Conservation (phyloP, 2,888 invertebrate species). For the Yponomeuta sedellus region DNA sequence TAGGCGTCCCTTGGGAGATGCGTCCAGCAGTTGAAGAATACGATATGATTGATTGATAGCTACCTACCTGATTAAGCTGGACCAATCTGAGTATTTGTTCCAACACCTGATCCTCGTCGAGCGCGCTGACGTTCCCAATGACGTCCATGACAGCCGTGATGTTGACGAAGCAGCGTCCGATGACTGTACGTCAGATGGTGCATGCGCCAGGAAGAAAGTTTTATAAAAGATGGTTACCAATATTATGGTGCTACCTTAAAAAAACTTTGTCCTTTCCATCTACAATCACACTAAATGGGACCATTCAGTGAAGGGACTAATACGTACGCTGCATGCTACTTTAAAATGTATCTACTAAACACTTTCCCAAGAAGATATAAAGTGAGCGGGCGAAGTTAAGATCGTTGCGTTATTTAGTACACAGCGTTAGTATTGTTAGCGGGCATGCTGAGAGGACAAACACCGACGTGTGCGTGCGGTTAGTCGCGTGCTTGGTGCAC, state of each 20-base stretch:
- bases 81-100: slow-evolving; percentile 44
- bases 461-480: not conserved
- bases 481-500: slow-evolving; percentile 20
- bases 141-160: slow-evolving; percentile 37
- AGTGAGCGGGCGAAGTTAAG: not conserved
- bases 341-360: not conserved
- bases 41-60: not conserved
- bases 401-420: not conserved
- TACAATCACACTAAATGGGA: too few species aligned
- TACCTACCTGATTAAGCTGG: slow-evolving; percentile 25
- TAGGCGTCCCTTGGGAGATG: too few species aligned
- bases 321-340: too few species aligned
- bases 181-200: slow-evolving; percentile 39
- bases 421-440: slow-evolving; percentile 9
- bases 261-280: too few species aligned
- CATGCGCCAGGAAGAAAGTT: not conserved
- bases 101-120: slow-evolving; percentile 37
- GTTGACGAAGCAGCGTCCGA: slow-evolving; percentile 59
- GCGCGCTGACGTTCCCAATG: slow-evolving; percentile 23
- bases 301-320: too few species aligned
- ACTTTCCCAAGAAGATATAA: not conserved
- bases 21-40: not conserved
- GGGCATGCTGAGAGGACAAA: slow-evolving; percentile 1
- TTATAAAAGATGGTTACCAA: not conserved
- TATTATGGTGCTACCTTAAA: not conserved